phyloP scores from a whole-genome alignment of 2,888 invertebrate species.

The Elegia similella region DNA sequence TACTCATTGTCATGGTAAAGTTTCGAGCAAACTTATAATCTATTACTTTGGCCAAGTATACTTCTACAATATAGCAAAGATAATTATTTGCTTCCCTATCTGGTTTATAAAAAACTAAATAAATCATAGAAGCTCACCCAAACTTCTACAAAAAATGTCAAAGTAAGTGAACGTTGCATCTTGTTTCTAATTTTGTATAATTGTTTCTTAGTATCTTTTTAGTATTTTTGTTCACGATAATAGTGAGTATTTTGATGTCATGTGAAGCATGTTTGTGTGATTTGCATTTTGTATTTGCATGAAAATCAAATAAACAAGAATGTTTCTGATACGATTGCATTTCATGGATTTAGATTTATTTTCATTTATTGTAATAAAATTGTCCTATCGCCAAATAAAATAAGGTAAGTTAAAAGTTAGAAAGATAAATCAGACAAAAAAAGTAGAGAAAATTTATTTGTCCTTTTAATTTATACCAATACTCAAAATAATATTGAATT shows the following conservation, averaged over 20 bases:
- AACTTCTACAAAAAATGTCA: not conserved
- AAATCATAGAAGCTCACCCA: not conserved
- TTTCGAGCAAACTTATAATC: too few relatives aligned
- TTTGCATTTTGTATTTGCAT: conserved; percentile 29
- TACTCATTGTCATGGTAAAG: too few relatives aligned
- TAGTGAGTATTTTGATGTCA: not conserved
- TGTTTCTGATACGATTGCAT: not conserved
- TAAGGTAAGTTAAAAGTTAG: not conserved
- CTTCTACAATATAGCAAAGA: too few relatives aligned
- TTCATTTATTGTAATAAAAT: not conserved
- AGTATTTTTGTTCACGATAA: not conserved
- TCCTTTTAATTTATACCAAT: too few relatives aligned
- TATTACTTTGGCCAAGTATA: too few relatives aligned
- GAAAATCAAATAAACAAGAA: conserved; percentile 20
- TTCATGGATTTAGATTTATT: not conserved
- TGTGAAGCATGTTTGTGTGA: conserved; percentile 24
- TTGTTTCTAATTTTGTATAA: not conserved
- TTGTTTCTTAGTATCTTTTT: not conserved
- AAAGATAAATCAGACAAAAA: not conserved
- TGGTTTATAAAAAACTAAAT: too few relatives aligned
- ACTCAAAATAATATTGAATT: too few relatives aligned
- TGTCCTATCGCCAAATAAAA: not conserved
- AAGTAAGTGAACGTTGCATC: not conserved
- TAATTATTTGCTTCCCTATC: too few relatives aligned
- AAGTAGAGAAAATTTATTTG: too few relatives aligned